phyloP scores from a whole-genome alignment of 1,140 invertebrate species.

The Hyles euphorbiae region DNA sequence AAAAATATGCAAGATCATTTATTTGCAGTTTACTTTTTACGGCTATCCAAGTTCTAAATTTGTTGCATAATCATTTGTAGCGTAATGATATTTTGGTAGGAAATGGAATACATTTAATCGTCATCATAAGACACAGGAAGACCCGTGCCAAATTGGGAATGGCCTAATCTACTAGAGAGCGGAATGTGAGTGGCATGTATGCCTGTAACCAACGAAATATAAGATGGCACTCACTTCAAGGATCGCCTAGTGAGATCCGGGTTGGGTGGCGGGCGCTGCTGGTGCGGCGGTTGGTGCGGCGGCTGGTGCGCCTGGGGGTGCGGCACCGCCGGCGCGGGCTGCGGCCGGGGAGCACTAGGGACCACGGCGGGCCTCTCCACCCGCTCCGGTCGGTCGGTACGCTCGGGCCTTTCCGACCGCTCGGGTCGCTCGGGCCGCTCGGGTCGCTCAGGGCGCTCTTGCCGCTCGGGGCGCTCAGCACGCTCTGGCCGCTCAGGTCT shows the following conservation, averaged over 20 bases:
- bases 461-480: conserved; percentile 28
- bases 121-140: too few species aligned
- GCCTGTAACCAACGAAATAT: too few species aligned
- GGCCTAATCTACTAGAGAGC: too few species aligned
- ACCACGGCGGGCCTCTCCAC: conserved; percentile 26
- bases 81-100: too few species aligned
- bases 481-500: conserved; percentile 35
- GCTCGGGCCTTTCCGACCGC: conserved; percentile 32
- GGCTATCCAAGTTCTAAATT: too few species aligned
- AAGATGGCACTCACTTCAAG: conserved; percentile 76
- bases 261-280: conserved; percentile 67
- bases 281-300: conserved; percentile 38
- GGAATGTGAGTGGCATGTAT: too few species aligned
- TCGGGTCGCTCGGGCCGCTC: conserved; percentile 41
- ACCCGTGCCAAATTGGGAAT: too few species aligned
- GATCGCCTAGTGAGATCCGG: conserved; percentile 82
- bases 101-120: too few species aligned
- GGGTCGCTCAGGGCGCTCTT: conserved; percentile 24
- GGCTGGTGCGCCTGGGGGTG: conserved; percentile 24
- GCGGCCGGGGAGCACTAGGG: conserved; percentile 31
- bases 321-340: conserved; percentile 26
- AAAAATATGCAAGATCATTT: too few species aligned
- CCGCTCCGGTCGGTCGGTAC: conserved; percentile 31
- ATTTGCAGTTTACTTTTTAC: too few species aligned
- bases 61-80: too few species aligned